These are phyloP conservation scores for Babylonia areolata DNA, from an alignment of 1,140 invertebrate species.

Conservation along the genomic window DNA sequence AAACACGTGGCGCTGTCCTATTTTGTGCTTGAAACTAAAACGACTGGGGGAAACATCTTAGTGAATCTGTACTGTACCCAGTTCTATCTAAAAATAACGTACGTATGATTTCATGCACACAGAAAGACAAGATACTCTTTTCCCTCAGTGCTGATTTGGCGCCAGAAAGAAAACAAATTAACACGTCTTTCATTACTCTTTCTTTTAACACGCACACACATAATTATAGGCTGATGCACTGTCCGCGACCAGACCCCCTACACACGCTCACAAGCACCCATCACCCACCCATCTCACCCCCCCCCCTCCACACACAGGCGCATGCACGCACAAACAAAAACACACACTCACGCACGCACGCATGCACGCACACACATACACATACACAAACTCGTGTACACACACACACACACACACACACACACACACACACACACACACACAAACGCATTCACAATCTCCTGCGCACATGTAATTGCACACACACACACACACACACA, in stretches of 20 bases:
- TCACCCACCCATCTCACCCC: constrained; percentile 12
- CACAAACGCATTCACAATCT: not conserved
- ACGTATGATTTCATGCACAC: no score
- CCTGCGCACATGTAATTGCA: not conserved
- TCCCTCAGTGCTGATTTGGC: no score
- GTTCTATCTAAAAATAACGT: no score
- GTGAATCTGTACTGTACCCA: no score
- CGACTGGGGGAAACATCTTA: no score
- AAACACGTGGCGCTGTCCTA: no score
- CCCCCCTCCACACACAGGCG: not conserved
- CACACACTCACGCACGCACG: not conserved
- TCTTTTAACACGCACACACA: constrained; percentile 9
- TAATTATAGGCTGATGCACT: no score
- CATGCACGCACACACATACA: not conserved
- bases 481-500: not conserved
- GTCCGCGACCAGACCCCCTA: no score
- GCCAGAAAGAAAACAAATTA: no score
- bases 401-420: not conserved
- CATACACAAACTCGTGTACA: not conserved
- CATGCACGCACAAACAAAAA: not conserved
- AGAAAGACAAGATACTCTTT: no score
- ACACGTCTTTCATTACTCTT: no score
- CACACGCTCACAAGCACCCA: constrained; percentile 16
- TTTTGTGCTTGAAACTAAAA: no score
- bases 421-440: not conserved